Evolutionary conservation across 2,113 vertebrate species (phyloP).

Genomic region (Antigone vipio): DNA sequence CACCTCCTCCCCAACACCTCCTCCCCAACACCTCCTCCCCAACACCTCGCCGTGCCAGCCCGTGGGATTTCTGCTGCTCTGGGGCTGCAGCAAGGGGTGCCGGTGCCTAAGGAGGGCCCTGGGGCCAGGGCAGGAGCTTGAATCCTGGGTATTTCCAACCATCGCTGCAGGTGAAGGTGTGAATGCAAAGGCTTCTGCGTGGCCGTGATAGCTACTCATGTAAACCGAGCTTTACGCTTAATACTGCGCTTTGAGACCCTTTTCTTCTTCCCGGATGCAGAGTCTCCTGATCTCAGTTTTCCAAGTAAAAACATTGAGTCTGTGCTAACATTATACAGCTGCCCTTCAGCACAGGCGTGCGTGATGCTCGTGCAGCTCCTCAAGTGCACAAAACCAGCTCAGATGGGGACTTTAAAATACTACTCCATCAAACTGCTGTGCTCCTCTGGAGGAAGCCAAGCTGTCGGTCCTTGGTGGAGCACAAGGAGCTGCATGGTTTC

Average conservation of each 20-base stretch:
- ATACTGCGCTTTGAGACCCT: accelerated
- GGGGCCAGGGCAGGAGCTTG: not conserved
- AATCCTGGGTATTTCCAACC: accelerated
- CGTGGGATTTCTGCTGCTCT: not conserved
- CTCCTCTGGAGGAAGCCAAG: not conserved
- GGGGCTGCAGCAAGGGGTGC: not conserved
- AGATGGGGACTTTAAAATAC: accelerated
- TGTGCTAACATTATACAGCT: accelerated
- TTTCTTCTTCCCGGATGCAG: not conserved
- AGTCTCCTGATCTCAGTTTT: not conserved
- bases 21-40: not conserved
- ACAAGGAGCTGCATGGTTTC: not conserved
- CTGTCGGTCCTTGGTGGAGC: not conserved
- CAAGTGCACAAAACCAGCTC: not conserved
- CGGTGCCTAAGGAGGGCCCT: accelerated
- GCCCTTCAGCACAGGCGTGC: accelerated
- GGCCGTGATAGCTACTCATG: accelerated
- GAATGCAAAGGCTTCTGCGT: no score
- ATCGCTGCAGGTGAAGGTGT: not conserved
- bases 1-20: not conserved
- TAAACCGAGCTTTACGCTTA: accelerated
- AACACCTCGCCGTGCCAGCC: accelerated
- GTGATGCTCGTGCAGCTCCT: accelerated
- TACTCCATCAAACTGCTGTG: accelerated
- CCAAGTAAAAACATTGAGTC: accelerated